phyloP scores from a whole-genome alignment of 2,888 invertebrate genomes.

The Dynastes hyllus region DNA sequence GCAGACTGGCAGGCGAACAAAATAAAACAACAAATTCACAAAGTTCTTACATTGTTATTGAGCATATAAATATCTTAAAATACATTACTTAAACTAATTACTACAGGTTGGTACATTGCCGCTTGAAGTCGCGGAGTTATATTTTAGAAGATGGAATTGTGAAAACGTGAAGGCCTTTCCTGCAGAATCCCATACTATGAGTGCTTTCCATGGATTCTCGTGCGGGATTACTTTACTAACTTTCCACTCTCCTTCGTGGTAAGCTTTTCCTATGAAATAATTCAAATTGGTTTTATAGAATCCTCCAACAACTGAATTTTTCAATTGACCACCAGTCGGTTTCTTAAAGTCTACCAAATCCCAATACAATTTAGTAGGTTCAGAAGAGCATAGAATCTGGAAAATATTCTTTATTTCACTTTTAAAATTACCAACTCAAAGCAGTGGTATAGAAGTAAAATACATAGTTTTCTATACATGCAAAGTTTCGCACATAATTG shows the following conservation, averaged over 20 bases:
- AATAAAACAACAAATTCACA: too few relatives aligned
- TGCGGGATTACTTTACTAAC: constrained; percentile 1
- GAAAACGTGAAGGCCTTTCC: not conserved
- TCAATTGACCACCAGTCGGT: not conserved
- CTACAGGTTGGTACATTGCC: not conserved
- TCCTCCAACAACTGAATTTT: constrained; percentile 3
- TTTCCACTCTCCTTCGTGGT: constrained; percentile 23
- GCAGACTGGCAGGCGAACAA: too few relatives aligned
- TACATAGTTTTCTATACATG: too few relatives aligned
- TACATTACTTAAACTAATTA: not conserved
- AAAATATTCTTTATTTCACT: not conserved
- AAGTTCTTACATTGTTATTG: too few relatives aligned
- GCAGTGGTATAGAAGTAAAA: too few relatives aligned
- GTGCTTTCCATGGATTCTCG: constrained; percentile 8
- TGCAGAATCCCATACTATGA: constrained; percentile 10
- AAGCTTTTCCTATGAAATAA: not conserved
- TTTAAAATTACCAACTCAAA: too few relatives aligned
- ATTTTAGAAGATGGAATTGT: constrained; percentile 6
- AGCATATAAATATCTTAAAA: not conserved
- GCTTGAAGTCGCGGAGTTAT: not conserved
- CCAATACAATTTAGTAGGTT: constrained; percentile 20
- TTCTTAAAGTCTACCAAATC: constrained; percentile 7
- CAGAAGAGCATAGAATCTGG: constrained; percentile 16
- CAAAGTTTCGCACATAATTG: too few relatives aligned
- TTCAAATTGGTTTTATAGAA: not conserved